Evolutionary conservation across 2,113 vertebrate species (phyloP), one percentile per base, ranked within the genome.

Genomic region (Montifringilla adamsi): DNA sequence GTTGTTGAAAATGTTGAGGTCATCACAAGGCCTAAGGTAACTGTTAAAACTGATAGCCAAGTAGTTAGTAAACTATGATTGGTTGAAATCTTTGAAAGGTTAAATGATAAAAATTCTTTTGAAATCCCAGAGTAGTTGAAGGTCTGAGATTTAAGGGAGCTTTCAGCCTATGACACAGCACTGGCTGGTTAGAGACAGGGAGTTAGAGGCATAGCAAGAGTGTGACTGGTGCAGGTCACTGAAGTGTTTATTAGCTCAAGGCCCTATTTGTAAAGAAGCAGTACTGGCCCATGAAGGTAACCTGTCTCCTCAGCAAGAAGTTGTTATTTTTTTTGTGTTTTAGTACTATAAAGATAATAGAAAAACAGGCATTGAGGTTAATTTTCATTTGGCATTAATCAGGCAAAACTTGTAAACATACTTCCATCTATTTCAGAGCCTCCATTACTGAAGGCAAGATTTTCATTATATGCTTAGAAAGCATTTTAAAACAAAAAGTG

Each of bases 1-100:
- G 98, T 99, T 21, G 99, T 99, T 62, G 99, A 99, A 97, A 99
- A 99, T 22, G 99, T 99, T 83, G 99, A 99, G 75, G 99, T 99
- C 59, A 99, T 99, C 96, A 99, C 99, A 67, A 98, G 99, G 69
- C 99, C 99, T 49, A 99, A 99, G 99, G 99, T 99, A 97, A 72
- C 56, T 77, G 56, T 74, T 89, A 44, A 55, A 44, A 55, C 3
- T 56, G 30, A 49, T 43, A 43, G 33, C 50, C 89, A 39, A 84
- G 41, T 81, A 15, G 10, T 31, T 56, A 73, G 19, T 70, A n/a
- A 78, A 33, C 27, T 20, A 5, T 31, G 18, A 73, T 27, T 46
- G 20, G 12, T 11, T 59, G 13, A 87, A 63, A 21, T 86, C 14
- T 52, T 77, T 15, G 41, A 47, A 93, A 60, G 13, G 59, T 53